Conservation (phyloP, 2,113 vertebrate species). For the Brachionichthys hirsutus region DNA sequence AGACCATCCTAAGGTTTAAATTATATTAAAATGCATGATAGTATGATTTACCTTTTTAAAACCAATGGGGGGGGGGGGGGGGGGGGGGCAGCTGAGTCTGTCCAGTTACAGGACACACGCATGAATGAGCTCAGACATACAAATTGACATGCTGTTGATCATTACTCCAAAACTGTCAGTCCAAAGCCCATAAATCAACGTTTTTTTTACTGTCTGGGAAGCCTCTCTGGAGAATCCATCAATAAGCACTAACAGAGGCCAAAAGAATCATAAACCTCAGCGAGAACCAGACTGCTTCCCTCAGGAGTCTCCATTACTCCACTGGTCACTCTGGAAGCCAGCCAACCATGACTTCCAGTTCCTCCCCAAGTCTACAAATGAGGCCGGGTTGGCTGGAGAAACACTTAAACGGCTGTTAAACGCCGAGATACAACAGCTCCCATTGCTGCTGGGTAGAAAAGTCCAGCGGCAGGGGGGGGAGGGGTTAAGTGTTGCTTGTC, state of each 20-base stretch:
- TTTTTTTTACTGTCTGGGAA: conserved; percentile 15
- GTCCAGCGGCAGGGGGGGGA: not conserved
- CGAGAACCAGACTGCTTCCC: conserved; percentile 37
- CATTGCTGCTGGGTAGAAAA: conserved; percentile 23
- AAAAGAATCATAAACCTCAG: conserved; percentile 36
- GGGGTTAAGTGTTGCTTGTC: conserved; percentile 21
- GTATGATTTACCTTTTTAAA: too few species aligned
- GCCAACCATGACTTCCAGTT: conserved; percentile 40
- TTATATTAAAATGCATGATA: too few species aligned
- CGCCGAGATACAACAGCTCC: conserved; percentile 33
- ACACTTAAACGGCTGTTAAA: conserved; percentile 41
- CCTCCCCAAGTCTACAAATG: conserved; percentile 30
- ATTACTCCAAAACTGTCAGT: conserved; percentile 9
- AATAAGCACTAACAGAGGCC: conserved; percentile 14
- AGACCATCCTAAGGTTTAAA: too few species aligned
- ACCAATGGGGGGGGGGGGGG: too few species aligned
- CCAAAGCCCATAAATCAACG: conserved; percentile 21
- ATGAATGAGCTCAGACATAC: conserved; percentile 11
- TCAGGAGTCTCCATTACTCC: conserved; percentile 34
- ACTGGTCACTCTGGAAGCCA: conserved; percentile 24
- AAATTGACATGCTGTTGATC: conserved; percentile 6
- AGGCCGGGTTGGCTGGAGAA: conserved; percentile 40
- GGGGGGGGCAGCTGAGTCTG: too few species aligned
- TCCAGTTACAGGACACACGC: not conserved
- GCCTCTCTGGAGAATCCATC: conserved; percentile 45